Evolutionary conservation across 2,888 invertebrate species (phyloP).

Genomic region (Tuta absoluta): DNA sequence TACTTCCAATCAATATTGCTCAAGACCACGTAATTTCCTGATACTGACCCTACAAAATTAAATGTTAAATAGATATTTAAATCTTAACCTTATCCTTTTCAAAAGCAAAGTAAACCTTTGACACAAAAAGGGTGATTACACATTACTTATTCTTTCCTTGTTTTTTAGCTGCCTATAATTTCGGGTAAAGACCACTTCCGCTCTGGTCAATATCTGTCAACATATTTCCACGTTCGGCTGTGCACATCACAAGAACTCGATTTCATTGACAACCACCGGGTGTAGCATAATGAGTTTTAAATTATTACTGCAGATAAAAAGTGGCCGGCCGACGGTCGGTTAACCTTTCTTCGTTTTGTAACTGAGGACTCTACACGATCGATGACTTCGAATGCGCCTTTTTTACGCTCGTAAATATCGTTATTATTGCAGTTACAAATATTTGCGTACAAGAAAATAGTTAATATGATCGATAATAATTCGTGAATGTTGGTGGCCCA

Average conservation of each 20-base stretch:
- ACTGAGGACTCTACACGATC: slow-evolving; percentile 57
- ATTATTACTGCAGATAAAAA: slow-evolving; percentile 79
- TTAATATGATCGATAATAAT: slow-evolving; percentile 12
- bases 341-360: slow-evolving; percentile 71
- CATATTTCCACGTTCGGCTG: slow-evolving; percentile 75
- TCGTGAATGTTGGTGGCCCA: slow-evolving; percentile 20
- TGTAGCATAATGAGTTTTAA: slow-evolving; percentile 78
- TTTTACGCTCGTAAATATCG: slow-evolving; percentile 34
- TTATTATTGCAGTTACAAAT: slow-evolving; percentile 31
- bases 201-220: slow-evolving; percentile 78
- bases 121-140: slow-evolving; percentile 60
- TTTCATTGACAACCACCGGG: slow-evolving; percentile 76
- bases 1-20: slow-evolving; percentile 17
- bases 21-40: slow-evolving; percentile 22
- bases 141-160: slow-evolving; percentile 65
- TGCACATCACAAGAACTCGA: slow-evolving; percentile 79
- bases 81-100: slow-evolving; percentile 33
- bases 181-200: slow-evolving; percentile 77
- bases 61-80: slow-evolving; percentile 30
- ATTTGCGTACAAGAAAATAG: slow-evolving; percentile 20
- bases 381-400: slow-evolving; percentile 38
- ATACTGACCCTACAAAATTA: slow-evolving; percentile 19
- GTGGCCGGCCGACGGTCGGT: slow-evolving; percentile 59
- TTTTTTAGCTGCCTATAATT: slow-evolving; percentile 74
- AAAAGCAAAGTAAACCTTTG: slow-evolving; percentile 29